Evolutionary conservation across 2,888 invertebrate genomes (phyloP).

Genomic region (Auanema freiburgensis): DNA sequence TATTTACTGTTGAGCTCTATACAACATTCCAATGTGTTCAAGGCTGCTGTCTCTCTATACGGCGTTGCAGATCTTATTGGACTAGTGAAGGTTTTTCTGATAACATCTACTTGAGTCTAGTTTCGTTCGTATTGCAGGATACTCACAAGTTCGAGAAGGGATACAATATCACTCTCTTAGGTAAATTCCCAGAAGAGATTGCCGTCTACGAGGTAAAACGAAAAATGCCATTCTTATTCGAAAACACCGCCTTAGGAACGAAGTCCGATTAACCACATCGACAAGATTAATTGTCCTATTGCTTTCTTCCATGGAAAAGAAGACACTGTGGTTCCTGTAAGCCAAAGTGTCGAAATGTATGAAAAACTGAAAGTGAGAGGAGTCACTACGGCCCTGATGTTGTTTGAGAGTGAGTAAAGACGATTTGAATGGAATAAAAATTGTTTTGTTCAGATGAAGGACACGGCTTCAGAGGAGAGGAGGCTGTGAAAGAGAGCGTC

Average conservation of each 20-base stretch:
- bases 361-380: constrained; percentile 65
- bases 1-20: constrained; percentile 48
- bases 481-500: constrained; percentile 65
- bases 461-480: constrained; percentile 67
- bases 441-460: constrained; percentile 64
- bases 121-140: constrained; percentile 45
- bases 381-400: constrained; percentile 64
- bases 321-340: constrained; percentile 65
- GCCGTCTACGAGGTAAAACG: constrained; percentile 47
- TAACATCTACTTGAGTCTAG: neutral
- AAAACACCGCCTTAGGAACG: constrained; percentile 19
- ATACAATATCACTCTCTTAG: constrained; percentile 65
- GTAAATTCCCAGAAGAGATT: constrained; percentile 47
- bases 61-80: constrained; percentile 66
- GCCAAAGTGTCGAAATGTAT: constrained; percentile 66
- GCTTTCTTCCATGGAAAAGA: constrained; percentile 66
- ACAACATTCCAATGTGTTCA: constrained; percentile 61
- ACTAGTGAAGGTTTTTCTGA: constrained; percentile 42
- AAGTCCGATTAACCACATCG: constrained; percentile 65
- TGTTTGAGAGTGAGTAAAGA: constrained; percentile 64
- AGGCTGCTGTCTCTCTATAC: constrained; percentile 66
- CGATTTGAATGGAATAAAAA: constrained; percentile 1
- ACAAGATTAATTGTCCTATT: constrained; percentile 65
- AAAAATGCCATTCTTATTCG: neutral
- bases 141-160: constrained; percentile 68